Conservation (phyloP, 2,113 vertebrate genomes). For the Coturnix japonica region DNA sequence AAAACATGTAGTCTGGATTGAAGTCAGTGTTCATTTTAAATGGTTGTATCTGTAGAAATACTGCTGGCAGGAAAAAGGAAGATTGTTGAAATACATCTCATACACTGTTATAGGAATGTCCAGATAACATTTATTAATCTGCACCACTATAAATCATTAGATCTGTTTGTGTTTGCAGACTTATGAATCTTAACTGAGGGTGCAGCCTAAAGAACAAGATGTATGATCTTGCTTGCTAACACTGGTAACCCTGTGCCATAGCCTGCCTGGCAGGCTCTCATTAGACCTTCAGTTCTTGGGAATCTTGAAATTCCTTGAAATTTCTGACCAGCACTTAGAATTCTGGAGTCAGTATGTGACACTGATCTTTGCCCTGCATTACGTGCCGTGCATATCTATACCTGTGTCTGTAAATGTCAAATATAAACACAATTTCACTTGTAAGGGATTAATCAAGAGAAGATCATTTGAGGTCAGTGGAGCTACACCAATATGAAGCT, state of each 20-base stretch:
- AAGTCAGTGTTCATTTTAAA: neutral
- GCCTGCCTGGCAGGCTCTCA: neutral
- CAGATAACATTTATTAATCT: neutral
- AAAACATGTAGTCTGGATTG: neutral
- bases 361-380: neutral
- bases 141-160: neutral
- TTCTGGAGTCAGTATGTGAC: neutral
- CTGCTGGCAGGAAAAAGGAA: neutral
- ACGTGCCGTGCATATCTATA: neutral
- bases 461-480: neutral
- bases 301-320: neutral
- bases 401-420: neutral
- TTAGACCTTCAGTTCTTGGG: neutral
- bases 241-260: neutral
- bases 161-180: neutral
- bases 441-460: neutral
- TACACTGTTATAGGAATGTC: neutral
- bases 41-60: neutral
- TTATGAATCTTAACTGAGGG: neutral
- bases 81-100: neutral
- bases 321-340: neutral
- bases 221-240: neutral
- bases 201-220: neutral
- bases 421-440: neutral
- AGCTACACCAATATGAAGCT: neutral